Conservation (phyloP, 2,888 invertebrate species). For the Eupelmus urozonus region DNA sequence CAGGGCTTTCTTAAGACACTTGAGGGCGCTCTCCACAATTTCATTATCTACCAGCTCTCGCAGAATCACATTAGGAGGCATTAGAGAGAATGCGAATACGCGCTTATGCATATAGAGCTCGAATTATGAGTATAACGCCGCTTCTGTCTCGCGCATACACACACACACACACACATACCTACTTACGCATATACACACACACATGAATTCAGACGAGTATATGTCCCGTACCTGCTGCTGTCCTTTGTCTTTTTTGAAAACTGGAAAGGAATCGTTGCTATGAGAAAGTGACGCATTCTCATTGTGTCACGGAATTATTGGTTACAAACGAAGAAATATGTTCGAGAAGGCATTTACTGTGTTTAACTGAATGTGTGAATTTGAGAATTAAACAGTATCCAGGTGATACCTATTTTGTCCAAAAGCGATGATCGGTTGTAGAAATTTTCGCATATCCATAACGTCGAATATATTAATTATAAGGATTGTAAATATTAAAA, state of each 20-base stretch:
- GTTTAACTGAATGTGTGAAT: too few relatives aligned
- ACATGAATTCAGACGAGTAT: neutral
- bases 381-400: too few relatives aligned
- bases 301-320: neutral
- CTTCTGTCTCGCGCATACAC: neutral
- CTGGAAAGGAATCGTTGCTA: conserved; percentile 10
- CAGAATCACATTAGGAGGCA: conserved; percentile 75
- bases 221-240: neutral
- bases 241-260: neutral
- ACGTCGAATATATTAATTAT: conserved; percentile 6
- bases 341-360: too few relatives aligned
- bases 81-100: conserved; percentile 57
- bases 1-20: conserved; percentile 76
- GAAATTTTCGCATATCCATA: neutral
- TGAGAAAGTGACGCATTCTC: neutral
- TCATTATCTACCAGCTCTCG: conserved; percentile 76
- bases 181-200: neutral
- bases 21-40: conserved; percentile 77
- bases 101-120: neutral
- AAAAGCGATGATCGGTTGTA: too few relatives aligned
- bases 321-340: too few relatives aligned
- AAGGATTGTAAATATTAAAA: conserved; percentile 36
- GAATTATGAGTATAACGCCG: neutral
- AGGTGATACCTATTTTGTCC: too few relatives aligned
- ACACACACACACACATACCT: conserved; percentile 14